These are phyloP conservation scores for Vanessa tameamea DNA, from an alignment of 1,140 invertebrate species.

Conservation along the genomic window DNA sequence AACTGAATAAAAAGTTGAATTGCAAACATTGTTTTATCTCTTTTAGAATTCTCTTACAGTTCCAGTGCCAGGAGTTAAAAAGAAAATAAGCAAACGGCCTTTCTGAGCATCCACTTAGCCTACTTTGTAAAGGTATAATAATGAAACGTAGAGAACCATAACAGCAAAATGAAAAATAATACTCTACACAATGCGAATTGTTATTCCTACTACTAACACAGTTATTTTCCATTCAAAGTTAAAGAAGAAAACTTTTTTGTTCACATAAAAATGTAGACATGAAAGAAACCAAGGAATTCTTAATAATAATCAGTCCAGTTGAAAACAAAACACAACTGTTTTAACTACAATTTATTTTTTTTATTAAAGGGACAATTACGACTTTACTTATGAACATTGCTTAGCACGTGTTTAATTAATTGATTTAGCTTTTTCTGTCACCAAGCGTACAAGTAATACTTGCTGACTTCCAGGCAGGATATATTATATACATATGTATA, in stretches of 20 bases:
- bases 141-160: constrained; percentile 28
- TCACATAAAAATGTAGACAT: neutral
- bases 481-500: too few species aligned
- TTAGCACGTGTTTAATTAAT: too few species aligned
- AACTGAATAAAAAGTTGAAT: constrained; percentile 33
- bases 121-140: constrained; percentile 35
- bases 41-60: constrained; percentile 31
- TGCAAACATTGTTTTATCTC: constrained; percentile 29
- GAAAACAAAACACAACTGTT: neutral
- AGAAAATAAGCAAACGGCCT: constrained; percentile 35
- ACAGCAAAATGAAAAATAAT: constrained; percentile 34
- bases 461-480: too few species aligned
- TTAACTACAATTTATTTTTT: too few species aligned
- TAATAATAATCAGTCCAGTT: constrained; percentile 1
- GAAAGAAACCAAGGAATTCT: constrained; percentile 10
- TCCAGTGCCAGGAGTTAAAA: constrained; percentile 31
- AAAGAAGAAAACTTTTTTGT: neutral
- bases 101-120: constrained; percentile 34
- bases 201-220: constrained; percentile 17
- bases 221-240: constrained; percentile 7
- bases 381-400: too few species aligned
- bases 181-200: constrained; percentile 17
- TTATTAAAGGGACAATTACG: too few species aligned
- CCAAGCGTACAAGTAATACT: too few species aligned
- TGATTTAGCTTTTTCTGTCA: too few species aligned